A percentile compares a stretch with the other conserved stretches of the same genome.
These are phyloP conservation scores for Cephalopterus ornatus DNA, from an alignment of 2,113 vertebrate species.

Conservation along the genomic window DNA sequence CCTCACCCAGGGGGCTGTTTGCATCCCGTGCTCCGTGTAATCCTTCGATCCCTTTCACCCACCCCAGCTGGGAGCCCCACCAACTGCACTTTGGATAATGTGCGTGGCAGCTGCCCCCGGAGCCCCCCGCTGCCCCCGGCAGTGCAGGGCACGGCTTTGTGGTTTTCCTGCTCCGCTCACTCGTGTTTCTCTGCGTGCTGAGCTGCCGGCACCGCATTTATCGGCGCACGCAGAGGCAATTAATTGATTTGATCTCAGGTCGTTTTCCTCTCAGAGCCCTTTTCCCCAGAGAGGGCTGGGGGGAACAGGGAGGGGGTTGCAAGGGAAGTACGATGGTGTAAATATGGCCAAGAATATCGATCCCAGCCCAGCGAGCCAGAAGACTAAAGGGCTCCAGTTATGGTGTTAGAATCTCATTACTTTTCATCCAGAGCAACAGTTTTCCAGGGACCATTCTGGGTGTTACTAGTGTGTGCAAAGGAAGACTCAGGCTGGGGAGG, in stretches of 20 bases:
- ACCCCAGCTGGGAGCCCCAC: background rate
- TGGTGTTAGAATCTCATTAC: background rate
- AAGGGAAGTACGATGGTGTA: background rate
- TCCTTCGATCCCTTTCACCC: background rate
- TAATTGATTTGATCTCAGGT: conserved; percentile 43
- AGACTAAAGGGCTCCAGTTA: background rate
- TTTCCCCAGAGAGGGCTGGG: background rate
- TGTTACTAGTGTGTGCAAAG: background rate
- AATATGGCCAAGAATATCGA: background rate
- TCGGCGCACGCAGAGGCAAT: background rate
- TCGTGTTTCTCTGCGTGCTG: rapidly evolving
- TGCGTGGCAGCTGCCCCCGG: background rate
- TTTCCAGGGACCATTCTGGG: background rate
- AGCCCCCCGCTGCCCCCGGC: background rate
- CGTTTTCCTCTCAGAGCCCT: background rate
- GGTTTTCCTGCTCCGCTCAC: background rate
- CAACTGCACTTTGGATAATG: rapidly evolving
- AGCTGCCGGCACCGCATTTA: background rate
- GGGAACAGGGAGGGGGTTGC: background rate
- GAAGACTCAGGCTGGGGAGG: background rate
- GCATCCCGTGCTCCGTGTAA: background rate
- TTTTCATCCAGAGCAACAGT: background rate
- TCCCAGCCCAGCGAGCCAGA: background rate
- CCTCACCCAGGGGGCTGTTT: background rate
- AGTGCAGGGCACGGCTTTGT: background rate